Percentiles rank a stretch among this genome's conserved stretches.
These are phyloP conservation scores for Callosobruchus maculatus DNA, from an alignment of 2,888 invertebrate species.

Conservation along the genomic window DNA sequence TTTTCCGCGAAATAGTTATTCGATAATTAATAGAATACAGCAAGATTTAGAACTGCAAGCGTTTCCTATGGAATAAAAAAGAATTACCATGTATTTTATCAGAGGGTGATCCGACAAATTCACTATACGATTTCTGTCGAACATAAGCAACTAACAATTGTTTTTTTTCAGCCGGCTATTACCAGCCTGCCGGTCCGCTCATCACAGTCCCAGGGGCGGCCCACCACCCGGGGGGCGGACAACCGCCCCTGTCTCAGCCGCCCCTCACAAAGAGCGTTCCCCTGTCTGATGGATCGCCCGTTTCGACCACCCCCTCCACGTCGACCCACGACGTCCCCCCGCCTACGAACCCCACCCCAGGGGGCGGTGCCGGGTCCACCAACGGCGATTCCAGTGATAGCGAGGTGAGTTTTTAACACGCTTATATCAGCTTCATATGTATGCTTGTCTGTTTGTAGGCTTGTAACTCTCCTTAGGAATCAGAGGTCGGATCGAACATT, in stretches of 20 bases:
- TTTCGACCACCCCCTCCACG: slow-evolving; percentile 55
- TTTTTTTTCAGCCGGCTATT: slow-evolving; percentile 65
- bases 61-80: too few relatives aligned
- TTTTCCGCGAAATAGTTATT: too few relatives aligned
- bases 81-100: too few relatives aligned
- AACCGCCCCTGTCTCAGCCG: slow-evolving; percentile 45
- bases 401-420: slow-evolving; percentile 37
- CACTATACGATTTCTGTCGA: too few relatives aligned
- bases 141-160: not conserved
- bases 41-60: too few relatives aligned
- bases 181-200: slow-evolving; percentile 89
- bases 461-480: too few relatives aligned
- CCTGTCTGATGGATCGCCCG: slow-evolving; percentile 42
- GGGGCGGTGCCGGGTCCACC: slow-evolving; percentile 36
- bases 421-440: too few relatives aligned
- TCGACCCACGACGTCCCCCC: slow-evolving; percentile 43
- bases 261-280: slow-evolving; percentile 44
- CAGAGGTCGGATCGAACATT: too few relatives aligned
- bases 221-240: slow-evolving; percentile 33
- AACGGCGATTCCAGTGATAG: slow-evolving; percentile 49
- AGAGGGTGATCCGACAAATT: too few relatives aligned
- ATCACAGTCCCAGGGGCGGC: slow-evolving; percentile 61
- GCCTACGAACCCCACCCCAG: slow-evolving; percentile 38
- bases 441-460: too few relatives aligned
- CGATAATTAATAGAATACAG: too few relatives aligned